Evolutionary conservation across 2,797 vertebrate genomes (phyloP), one percentile per base, ranked within the genome.

Genomic region (Cossypha dichroa): DNA sequence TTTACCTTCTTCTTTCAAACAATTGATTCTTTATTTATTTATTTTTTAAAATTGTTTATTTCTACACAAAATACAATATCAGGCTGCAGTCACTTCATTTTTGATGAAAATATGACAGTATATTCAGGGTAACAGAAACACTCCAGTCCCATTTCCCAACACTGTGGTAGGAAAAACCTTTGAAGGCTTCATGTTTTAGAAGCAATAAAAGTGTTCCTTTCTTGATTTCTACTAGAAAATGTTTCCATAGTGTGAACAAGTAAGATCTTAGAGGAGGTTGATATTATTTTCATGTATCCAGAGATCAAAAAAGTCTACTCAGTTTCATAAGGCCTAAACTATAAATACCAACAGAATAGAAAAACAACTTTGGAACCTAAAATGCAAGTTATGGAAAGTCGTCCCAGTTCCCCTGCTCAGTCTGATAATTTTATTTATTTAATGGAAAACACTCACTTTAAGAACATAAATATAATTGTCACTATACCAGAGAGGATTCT

Each of bases 181-280:
- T 5, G 15, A 94, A 75, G 36, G 9, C 26, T 86, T 58, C 15
- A 33, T 63, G 31, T 80, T 92, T 51, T 82, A 82, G 55, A 90
- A 88, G 33, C 28, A 77, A 26, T n/a, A 82, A 34, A 82, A 70
- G 16, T 56, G 23, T 85, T 93, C 23, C 17, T 85, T 69, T 85
- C 85, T 83, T 93, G 83, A 84, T 84, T 92, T 79, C 51, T 69
- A 45, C 69, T 76, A 55, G 55, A 76, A 58, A 91, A 73, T 84
- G 31, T 73, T 86, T 88, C 81, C 81, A 51, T n/a, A 54, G 25
- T 40, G 49, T 60, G 85, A 91, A 70, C 20, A 34, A 60, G 15
- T 83, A 63, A 78, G 82, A 19, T 75, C 34, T 64, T 77, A 64
- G 38, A 60, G 34, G 38, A 74, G 29, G 21, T 20, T n/a, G 26